phyloP scores from a whole-genome alignment of 2,797 vertebrate species.

The Onychomys leucogaster region DNA sequence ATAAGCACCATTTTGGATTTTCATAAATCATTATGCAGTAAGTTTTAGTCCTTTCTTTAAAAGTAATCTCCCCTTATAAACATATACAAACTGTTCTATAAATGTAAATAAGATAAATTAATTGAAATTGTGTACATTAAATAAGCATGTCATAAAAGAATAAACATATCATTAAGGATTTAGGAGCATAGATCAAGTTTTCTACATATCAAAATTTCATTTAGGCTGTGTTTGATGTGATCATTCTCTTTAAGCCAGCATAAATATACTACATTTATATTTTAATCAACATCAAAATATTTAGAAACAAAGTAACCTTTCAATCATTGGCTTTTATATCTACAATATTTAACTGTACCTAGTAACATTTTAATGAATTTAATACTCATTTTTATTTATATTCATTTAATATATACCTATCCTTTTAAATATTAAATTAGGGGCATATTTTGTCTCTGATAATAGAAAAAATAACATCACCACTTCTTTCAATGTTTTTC shows the following conservation, averaged over 20 bases:
- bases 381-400: background rate
- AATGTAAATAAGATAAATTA: background rate
- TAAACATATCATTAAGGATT: background rate
- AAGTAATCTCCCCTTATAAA: background rate
- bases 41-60: background rate
- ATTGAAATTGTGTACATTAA: background rate
- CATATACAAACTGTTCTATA: background rate
- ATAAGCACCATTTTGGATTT: background rate
- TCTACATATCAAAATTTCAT: background rate
- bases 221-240: background rate
- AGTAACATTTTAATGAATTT: background rate
- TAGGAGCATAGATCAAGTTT: background rate
- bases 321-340: background rate
- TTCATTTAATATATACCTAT: no score
- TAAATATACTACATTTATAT: background rate
- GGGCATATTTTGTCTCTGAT: background rate
- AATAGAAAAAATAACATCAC: background rate
- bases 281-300: background rate
- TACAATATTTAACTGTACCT: background rate
- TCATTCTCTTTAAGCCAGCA: background rate
- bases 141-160: background rate
- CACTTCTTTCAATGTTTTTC: background rate
- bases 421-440: background rate
- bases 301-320: background rate
- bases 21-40: background rate